Evolutionary conservation across 2,113 vertebrate species (phyloP).

Genomic region (Neolamprologus kungweensis): DNA sequence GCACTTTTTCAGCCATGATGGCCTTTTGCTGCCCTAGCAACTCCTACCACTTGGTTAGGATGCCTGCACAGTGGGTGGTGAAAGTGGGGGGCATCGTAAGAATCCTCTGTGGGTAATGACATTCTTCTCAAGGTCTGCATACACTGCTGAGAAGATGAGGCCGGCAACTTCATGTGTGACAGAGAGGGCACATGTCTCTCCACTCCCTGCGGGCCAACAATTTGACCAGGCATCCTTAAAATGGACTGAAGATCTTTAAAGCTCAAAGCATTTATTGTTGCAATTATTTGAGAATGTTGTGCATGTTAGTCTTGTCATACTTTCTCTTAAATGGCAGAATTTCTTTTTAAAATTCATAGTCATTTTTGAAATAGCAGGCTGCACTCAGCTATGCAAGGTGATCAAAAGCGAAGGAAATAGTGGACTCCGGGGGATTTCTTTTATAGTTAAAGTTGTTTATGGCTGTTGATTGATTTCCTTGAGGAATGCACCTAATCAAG

Average conservation of each 20-base stretch:
- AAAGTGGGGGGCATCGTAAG: neutral
- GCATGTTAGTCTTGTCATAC: neutral
- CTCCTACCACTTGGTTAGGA: neutral
- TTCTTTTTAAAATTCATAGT: neutral
- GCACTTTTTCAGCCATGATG: neutral
- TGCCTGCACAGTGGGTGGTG: neutral
- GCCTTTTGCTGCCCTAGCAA: neutral
- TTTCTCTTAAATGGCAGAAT: neutral
- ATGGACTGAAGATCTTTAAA: neutral
- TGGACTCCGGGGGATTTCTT: neutral
- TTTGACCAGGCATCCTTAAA: neutral
- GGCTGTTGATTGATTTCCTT: neutral
- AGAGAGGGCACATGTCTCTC: neutral
- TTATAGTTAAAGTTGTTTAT: neutral
- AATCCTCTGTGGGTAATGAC: neutral
- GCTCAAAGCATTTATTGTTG: neutral
- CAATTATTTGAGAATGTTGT: neutral
- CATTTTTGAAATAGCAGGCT: neutral
- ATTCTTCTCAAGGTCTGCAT: neutral
- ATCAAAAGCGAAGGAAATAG: neutral
- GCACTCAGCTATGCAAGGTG: neutral
- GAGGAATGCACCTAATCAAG: neutral
- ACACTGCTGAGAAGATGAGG: neutral
- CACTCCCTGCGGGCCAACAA: neutral
- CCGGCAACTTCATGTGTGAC: neutral